Conservation (phyloP, 2,113 vertebrate genomes). For the Entomyzon cyanotis region DNA sequence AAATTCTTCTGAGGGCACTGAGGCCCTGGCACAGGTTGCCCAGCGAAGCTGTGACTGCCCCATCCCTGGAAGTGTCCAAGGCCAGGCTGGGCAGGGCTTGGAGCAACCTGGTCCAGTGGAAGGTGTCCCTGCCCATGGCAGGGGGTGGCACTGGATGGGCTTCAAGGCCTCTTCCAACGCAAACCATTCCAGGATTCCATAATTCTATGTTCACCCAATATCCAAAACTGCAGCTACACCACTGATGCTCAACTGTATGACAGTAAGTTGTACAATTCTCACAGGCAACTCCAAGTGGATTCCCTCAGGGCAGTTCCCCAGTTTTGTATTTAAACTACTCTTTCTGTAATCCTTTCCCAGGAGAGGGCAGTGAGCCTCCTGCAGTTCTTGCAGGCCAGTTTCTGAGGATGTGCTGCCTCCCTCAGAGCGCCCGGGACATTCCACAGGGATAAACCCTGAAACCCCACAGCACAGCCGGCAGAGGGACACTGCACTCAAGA, state of each 20-base stretch:
- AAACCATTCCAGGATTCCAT: not conserved
- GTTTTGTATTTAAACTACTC: not conserved
- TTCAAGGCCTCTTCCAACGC: not conserved
- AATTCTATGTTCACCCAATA: not conserved
- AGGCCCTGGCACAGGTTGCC: not conserved
- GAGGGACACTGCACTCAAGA: not conserved
- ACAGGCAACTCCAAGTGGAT: not conserved
- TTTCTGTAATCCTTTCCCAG: not conserved
- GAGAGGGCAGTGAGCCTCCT: not conserved
- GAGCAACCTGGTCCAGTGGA: not conserved
- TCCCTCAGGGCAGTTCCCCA: not conserved
- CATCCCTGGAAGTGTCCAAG: not conserved
- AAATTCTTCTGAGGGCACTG: fast-evolving
- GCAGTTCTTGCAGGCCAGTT: not conserved
- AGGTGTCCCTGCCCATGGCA: not conserved
- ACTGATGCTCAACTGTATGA: not conserved
- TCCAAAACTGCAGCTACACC: not conserved
- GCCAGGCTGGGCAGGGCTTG: fast-evolving
- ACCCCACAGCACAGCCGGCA: fast-evolving
- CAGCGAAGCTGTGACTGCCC: not conserved
- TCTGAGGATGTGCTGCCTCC: not conserved
- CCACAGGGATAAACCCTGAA: not conserved
- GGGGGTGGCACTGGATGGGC: not conserved
- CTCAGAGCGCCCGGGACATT: not conserved
- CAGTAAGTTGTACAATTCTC: not conserved